phyloP scores from a whole-genome alignment of 2,888 invertebrate genomes.

The Heliconius aoede region DNA sequence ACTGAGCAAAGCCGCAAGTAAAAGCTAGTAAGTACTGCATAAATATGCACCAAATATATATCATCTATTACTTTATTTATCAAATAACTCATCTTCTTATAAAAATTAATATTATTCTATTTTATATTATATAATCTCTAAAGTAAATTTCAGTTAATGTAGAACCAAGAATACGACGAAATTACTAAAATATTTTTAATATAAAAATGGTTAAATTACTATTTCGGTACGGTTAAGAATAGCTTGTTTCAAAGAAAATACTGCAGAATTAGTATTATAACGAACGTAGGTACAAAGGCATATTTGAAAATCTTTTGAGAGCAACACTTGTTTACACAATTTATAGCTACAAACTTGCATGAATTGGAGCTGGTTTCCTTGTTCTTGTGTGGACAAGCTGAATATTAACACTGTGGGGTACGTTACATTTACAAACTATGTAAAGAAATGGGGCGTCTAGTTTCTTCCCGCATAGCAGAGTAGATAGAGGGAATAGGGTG shows the following conservation, averaged over 20 bases:
- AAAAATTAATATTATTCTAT: too few species aligned
- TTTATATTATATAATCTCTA: too few species aligned
- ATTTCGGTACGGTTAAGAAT: neutral
- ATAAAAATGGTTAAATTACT: constrained; percentile 1
- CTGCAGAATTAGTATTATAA: neutral
- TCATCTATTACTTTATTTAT: too few species aligned
- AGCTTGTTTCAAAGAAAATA: constrained; percentile 7
- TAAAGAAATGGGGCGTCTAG: too few species aligned
- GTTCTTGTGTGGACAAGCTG: neutral
- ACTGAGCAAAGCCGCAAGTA: too few species aligned
- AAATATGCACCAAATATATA: too few species aligned
- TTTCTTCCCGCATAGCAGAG: too few species aligned
- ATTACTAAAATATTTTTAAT: constrained; percentile 6
- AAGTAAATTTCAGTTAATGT: neutral
- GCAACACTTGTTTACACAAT: neutral
- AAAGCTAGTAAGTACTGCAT: too few species aligned
- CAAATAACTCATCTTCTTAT: too few species aligned
- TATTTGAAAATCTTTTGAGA: constrained; percentile 8
- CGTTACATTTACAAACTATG: too few species aligned
- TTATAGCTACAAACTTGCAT: neutral
- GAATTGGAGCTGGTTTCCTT: neutral
- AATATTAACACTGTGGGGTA: too few species aligned
- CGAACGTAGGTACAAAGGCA: neutral
- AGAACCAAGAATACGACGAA: neutral
- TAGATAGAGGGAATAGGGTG: too few species aligned